These are phyloP conservation scores for Rhopalosiphum maidis DNA, from an alignment of 1,140 invertebrate species.

Conservation along the genomic window DNA sequence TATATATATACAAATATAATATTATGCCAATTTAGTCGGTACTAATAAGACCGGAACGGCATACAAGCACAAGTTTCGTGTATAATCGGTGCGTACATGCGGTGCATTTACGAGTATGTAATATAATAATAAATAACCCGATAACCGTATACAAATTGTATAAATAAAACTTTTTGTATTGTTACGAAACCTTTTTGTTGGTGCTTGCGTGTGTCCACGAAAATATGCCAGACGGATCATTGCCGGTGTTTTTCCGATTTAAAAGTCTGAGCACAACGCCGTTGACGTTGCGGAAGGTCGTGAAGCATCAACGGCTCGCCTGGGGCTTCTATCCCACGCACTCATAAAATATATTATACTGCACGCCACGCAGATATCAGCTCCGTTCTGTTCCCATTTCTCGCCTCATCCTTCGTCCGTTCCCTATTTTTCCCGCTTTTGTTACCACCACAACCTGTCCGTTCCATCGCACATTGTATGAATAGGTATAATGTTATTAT, in stretches of 20 bases:
- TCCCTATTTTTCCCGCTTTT: not conserved
- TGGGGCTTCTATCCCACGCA: not conserved
- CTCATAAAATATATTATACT: not conserved
- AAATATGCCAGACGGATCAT: not conserved
- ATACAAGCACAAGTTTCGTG: not conserved
- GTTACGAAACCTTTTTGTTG: not conserved
- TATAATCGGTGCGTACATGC: not conserved
- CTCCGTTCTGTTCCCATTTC: not conserved
- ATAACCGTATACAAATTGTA: not conserved
- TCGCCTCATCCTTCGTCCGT: not conserved
- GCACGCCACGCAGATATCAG: not conserved
- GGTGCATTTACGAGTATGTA: not conserved
- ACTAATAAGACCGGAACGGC: not conserved
- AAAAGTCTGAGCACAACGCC: not conserved
- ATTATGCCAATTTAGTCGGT: not conserved
- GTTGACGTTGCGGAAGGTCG: conserved; percentile 28
- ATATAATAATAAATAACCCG: not conserved
- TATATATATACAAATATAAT: not conserved
- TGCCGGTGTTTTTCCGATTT: not conserved
- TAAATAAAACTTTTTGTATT: not conserved
- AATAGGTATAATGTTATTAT: not conserved
- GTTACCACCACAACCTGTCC: not conserved
- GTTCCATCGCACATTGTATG: not conserved
- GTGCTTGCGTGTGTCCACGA: not conserved
- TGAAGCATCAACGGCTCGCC: not conserved